Conservation (phyloP, 2,888 invertebrate species). For the Hypercompe scribonia region DNA sequence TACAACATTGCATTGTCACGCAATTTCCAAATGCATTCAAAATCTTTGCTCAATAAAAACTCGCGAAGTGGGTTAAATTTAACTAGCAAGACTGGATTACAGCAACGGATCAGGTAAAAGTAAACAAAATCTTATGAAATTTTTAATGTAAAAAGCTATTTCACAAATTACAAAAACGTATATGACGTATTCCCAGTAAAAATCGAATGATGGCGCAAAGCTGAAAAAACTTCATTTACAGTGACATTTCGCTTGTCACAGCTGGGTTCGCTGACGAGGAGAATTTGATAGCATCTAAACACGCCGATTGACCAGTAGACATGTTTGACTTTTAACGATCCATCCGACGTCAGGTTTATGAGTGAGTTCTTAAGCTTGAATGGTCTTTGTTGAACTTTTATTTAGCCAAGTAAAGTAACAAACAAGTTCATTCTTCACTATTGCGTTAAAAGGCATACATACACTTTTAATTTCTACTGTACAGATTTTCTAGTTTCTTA, state of each 20-base stretch:
- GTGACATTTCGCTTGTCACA: neutral
- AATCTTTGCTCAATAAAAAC: no score
- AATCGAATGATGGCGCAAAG: neutral
- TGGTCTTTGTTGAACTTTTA: neutral
- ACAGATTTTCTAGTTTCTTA: neutral
- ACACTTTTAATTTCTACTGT: neutral
- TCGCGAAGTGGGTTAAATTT: no score
- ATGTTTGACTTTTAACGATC: conserved; percentile 1
- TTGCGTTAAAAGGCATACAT: neutral
- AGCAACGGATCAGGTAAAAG: no score
- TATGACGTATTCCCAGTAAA: neutral
- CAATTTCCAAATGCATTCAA: no score
- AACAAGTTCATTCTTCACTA: neutral
- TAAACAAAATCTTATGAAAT: no score
- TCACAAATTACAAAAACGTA: neutral
- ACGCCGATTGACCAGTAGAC: neutral
- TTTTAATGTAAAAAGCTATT: neutral
- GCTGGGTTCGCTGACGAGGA: neutral
- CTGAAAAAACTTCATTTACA: neutral
- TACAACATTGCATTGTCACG: no score
- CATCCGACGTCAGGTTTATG: neutral
- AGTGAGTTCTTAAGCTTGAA: neutral
- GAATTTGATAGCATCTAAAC: neutral
- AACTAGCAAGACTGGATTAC: no score
- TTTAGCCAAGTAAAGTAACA: neutral